Conservation (phyloP, 2,113 vertebrate species). For the Dipodomys spectabilis region DNA sequence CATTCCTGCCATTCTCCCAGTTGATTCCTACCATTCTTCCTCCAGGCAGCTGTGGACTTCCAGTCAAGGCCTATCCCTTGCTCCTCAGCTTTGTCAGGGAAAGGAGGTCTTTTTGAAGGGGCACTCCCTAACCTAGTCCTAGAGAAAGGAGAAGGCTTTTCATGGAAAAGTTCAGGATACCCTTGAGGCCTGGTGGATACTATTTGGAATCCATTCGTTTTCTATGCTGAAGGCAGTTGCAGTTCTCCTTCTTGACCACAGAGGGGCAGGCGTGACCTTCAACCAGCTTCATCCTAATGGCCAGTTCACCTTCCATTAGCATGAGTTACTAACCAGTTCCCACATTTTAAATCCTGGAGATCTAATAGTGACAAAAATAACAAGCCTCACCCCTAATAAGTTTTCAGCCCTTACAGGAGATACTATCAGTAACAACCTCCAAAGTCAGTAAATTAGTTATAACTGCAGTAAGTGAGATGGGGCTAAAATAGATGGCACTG, state of each 20-base stretch:
- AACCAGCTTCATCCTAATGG: background rate
- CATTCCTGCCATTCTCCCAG: background rate
- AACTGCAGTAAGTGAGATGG: background rate
- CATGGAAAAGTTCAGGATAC: background rate
- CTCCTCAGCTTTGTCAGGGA: background rate
- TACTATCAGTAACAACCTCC: background rate
- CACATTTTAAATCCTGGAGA: background rate
- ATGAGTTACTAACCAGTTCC: background rate
- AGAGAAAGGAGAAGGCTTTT: background rate
- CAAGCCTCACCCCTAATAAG: background rate
- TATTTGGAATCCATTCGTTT: background rate
- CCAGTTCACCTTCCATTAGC: background rate
- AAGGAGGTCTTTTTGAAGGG: background rate
- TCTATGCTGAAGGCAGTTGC: background rate
- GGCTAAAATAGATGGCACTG: too few species aligned
- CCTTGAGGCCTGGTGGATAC: background rate
- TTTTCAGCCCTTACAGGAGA: background rate
- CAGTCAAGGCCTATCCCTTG: background rate
- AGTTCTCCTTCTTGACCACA: constrained; percentile 56
- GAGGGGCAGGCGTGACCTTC: constrained; percentile 36
- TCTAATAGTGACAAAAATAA: background rate
- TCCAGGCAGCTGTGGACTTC: background rate
- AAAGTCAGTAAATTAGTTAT: background rate
- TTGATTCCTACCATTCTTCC: background rate
- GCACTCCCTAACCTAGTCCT: background rate